Conservation (phyloP, 2,888 invertebrate species). For the Elgonia sp. region DNA sequence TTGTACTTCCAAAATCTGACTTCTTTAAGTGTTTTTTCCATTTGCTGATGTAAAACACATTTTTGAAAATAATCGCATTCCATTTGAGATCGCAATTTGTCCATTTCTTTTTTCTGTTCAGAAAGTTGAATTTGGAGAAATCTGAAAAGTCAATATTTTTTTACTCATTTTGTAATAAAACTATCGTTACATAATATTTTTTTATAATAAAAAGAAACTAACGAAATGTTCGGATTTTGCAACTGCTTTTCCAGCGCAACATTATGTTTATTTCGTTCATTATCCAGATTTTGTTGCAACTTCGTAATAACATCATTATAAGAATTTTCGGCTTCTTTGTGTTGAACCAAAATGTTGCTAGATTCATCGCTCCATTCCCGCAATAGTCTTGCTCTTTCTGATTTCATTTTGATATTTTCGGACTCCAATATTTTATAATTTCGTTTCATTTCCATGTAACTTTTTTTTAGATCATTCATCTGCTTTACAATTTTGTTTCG, state of each 20-base stretch:
- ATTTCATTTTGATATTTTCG: slow-evolving; percentile 80
- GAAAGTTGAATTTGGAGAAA: slow-evolving; percentile 79
- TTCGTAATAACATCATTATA: slow-evolving; percentile 81
- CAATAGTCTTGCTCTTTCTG: slow-evolving; percentile 78
- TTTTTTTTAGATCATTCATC: slow-evolving; percentile 79
- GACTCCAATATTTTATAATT: slow-evolving; percentile 77
- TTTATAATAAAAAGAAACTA: slow-evolving; percentile 30
- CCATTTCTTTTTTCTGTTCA: slow-evolving; percentile 80
- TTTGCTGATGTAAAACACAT: slow-evolving; percentile 62
- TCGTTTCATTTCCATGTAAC: slow-evolving; percentile 80
- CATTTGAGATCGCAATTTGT: slow-evolving; percentile 80
- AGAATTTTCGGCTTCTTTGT: slow-evolving; percentile 78
- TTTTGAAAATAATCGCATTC: slow-evolving; percentile 81
- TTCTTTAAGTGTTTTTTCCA: slow-evolving; percentile 68
- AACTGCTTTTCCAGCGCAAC: slow-evolving; percentile 45
- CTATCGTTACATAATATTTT: too few species aligned
- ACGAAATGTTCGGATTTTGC: slow-evolving; percentile 67
- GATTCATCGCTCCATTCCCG: slow-evolving; percentile 80
- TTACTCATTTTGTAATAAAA: too few species aligned
- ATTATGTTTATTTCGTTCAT: slow-evolving; percentile 76
- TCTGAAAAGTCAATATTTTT: slow-evolving; percentile 71
- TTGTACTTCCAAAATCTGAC: slow-evolving; percentile 72
- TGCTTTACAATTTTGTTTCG: slow-evolving; percentile 78
- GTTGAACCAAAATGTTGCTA: slow-evolving; percentile 76
- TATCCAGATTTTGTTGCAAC: slow-evolving; percentile 80